Base-by-base conservation (phyloP, 2,888 invertebrate genomes). In the Scaeva pyrastri region DNA sequence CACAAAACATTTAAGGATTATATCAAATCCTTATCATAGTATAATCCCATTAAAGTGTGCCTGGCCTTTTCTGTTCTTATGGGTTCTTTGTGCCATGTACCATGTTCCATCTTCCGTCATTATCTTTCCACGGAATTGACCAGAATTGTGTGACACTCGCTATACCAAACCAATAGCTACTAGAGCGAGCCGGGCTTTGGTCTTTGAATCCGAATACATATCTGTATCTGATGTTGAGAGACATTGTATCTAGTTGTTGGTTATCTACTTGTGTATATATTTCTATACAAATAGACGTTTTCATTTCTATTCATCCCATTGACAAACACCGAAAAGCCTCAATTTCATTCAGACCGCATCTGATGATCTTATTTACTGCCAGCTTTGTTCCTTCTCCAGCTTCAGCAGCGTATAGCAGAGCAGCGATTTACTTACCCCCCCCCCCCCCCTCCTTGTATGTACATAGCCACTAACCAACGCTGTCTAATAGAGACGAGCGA, bases 41-140 rank as follows among this genome's bases (percentile, higher is more conserved):
- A 31, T 31, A 56, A 71, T 71, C 45, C 56, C 1, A 72, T 76
- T 64, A 50, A 76, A 48, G 64, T 64, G 75, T 62, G 50, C 31
- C 11, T 43, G 5, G 23, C n/a, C 14, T 52, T 70, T 68, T 80
- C 55, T 3, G 36, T 43, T 48, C 66, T 41, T 23, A n/a, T n/a
- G 41, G 31, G 2, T 16, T 16, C n/a, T n/a, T n/a, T n/a, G n/a
- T n/a, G n/a, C n/a, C n/a, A n/a, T n/a, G n/a, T n/a, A n/a, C n/a
- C n/a, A n/a, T n/a, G n/a, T n/a, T 31, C 31, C 31, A 31, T 31
- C 6, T 31, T 31, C 31, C 31, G 8, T 31, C 70, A 71, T 76
- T 76, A 71, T 76, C 81, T 48, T 43, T 71, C 62, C 56, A 56
- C 56, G 16, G 14, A 71, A 81, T 75, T 76, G 76, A 71, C 76